Base-by-base conservation (phyloP, 2,113 vertebrate genomes). In the Delphinapterus leucas region DNA sequence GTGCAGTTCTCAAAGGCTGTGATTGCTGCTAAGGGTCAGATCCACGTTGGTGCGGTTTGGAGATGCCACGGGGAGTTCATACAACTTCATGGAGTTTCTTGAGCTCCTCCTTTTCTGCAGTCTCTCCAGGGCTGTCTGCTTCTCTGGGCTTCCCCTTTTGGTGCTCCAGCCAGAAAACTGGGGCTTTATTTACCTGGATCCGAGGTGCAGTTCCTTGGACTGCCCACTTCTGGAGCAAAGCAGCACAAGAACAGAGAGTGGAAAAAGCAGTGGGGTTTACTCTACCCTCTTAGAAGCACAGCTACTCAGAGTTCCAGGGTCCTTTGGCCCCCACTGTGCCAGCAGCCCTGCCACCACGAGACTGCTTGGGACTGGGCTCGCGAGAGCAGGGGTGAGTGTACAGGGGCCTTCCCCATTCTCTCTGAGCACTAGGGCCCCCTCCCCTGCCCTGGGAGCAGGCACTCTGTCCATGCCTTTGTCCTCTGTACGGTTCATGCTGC, bases 321-420 rank as follows among this genome's bases (percentile, higher is more conserved):
- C 18, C 13, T 17, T 3, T 1, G 21, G 12, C 10, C 12, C 70
- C 21, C 0, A 0, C 18, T 17, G 31, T 44, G 17, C 36, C n/a
- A 8, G 44, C 3, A 20, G 10, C 33, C 28, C 33, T 25, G 65
- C 67, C n/a, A 28, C 12, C 12, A 1, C n/a, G 44, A 55, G 15
- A 28, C 53, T 8, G 8, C 53, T 20, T 60, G 38, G 49, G 26
- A 11, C 68, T 23, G 49, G 49, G 33, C 49, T 83, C 14, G 1
- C 13, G 6, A 58, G 68, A 33, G 53, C 15, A 68, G 15, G 49
- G 20, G 26, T 31, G 25, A 73, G 44, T 2, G 7, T 36, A 53
- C 1, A 9, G 31, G 31, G 44, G 17, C 6, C 18, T 13, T 3
- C 28, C 20, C 6, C 14, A 0, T 12, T 58, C 25, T 91, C 9